Evolutionary conservation across 2,113 vertebrate genomes (phyloP).

Genomic region (Psilopogon haemacephalus): DNA sequence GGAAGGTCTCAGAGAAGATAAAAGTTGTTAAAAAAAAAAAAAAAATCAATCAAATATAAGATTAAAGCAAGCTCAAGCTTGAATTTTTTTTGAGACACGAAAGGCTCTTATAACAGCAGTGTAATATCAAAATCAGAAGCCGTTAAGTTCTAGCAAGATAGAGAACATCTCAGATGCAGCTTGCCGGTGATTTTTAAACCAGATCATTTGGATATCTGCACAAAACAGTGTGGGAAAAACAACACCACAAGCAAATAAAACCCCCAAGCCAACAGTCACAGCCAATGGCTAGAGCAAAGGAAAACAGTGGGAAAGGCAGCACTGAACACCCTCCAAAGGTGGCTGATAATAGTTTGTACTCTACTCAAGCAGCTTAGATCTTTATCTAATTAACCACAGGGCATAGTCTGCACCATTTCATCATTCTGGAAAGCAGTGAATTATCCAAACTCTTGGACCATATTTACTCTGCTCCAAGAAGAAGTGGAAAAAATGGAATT

Average conservation of each 20-base stretch:
- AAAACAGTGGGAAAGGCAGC: not conserved
- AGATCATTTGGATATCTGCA: not conserved
- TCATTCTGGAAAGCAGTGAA: not conserved
- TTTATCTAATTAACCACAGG: not conserved
- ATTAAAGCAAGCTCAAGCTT: not conserved
- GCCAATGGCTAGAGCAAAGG: not conserved
- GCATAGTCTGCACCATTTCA: not conserved
- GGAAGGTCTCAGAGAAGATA: too few species aligned
- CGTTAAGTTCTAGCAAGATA: not conserved
- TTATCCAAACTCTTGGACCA: not conserved
- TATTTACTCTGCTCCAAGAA: not conserved
- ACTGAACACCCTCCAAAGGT: not conserved
- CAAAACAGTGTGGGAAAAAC: not conserved
- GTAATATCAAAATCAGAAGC: not conserved
- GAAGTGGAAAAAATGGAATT: not conserved
- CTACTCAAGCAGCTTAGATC: not conserved
- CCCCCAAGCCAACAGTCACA: not conserved
- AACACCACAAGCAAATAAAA: too few species aligned
- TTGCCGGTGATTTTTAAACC: not conserved
- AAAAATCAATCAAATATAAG: not conserved
- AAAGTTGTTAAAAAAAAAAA: not conserved
- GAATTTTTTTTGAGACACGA: not conserved
- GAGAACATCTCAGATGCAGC: not conserved
- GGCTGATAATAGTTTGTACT: not conserved
- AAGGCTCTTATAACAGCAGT: not conserved